Percentiles rank a stretch among this genome's conserved stretches.
Conservation (phyloP, 2,797 vertebrate genomes). For the Neosilurus mollespiculum region DNA sequence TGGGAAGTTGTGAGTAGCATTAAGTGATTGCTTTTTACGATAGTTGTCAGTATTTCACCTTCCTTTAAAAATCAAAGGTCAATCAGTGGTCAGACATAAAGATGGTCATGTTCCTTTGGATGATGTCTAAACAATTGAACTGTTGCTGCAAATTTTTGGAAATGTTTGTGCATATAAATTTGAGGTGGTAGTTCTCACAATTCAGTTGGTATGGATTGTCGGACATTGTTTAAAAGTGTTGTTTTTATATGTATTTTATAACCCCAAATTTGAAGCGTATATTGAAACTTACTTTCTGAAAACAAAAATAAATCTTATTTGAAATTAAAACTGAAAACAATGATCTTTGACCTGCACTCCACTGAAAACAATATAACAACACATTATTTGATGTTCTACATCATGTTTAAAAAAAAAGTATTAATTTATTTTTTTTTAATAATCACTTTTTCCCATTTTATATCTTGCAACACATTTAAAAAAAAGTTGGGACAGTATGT, state of each 20-base stretch:
- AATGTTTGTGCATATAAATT: neutral
- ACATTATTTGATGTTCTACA: no score
- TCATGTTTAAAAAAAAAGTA: no score
- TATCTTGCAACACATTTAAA: no score
- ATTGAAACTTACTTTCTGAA: no score
- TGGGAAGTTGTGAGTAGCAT: slow-evolving; percentile 79
- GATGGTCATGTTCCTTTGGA: neutral
- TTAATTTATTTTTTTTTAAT: no score
- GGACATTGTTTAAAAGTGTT: neutral
- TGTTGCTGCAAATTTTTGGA: neutral
- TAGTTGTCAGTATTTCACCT: neutral
- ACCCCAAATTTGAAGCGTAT: no score
- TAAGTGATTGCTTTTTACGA: neutral
- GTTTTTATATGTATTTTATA: neutral
- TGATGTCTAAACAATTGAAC: neutral
- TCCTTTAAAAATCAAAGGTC: neutral
- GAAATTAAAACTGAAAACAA: no score
- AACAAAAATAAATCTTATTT: no score
- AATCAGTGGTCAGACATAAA: neutral
- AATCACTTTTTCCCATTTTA: no score
- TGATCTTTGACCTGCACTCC: no score
- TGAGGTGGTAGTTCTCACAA: neutral
- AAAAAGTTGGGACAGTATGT: no score
- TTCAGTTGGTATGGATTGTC: neutral
- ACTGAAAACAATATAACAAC: no score